These are phyloP conservation scores for Oncorhynchus keta DNA, from an alignment of 2,113 vertebrate genomes.

Conservation along the genomic window DNA sequence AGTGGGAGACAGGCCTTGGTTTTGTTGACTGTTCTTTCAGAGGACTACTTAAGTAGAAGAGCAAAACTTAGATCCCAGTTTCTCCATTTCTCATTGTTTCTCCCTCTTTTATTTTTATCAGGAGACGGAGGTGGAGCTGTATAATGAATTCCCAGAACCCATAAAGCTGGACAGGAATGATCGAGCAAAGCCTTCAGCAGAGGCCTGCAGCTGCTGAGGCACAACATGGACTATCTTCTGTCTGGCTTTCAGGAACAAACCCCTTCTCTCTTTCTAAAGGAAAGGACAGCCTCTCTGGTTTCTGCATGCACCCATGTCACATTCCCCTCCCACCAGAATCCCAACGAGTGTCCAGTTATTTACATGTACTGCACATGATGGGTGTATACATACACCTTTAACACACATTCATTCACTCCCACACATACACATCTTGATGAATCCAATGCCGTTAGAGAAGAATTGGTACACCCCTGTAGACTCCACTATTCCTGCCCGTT, in stretches of 20 bases:
- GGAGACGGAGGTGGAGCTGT: slow-evolving; percentile 98
- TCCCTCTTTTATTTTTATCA: slow-evolving; percentile 45
- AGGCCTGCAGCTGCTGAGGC: slow-evolving; percentile 95
- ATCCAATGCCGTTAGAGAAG: slow-evolving; percentile 33
- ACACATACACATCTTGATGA: too few species aligned
- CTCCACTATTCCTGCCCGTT: neutral
- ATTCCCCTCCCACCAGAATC: slow-evolving; percentile 39
- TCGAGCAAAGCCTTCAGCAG: slow-evolving; percentile 86
- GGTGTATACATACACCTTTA: slow-evolving; percentile 10
- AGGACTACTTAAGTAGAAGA: neutral
- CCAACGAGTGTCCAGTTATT: neutral
- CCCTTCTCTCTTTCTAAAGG: slow-evolving; percentile 54
- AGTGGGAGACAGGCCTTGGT: too few species aligned
- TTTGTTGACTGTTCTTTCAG: neutral
- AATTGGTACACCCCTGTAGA: slow-evolving; percentile 19
- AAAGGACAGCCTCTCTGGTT: slow-evolving; percentile 50
- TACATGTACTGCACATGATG: slow-evolving; percentile 17
- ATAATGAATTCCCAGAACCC: slow-evolving; percentile 97
- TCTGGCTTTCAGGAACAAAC: slow-evolving; percentile 54
- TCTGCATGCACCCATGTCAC: slow-evolving; percentile 48
- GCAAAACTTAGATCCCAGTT: neutral
- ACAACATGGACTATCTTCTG: slow-evolving; percentile 78
- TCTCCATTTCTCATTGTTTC: neutral
- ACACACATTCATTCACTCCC: neutral
- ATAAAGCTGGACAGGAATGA: slow-evolving; percentile 98